Conservation (phyloP, 2,113 vertebrate species). For the Callithrix jacchus region DNA sequence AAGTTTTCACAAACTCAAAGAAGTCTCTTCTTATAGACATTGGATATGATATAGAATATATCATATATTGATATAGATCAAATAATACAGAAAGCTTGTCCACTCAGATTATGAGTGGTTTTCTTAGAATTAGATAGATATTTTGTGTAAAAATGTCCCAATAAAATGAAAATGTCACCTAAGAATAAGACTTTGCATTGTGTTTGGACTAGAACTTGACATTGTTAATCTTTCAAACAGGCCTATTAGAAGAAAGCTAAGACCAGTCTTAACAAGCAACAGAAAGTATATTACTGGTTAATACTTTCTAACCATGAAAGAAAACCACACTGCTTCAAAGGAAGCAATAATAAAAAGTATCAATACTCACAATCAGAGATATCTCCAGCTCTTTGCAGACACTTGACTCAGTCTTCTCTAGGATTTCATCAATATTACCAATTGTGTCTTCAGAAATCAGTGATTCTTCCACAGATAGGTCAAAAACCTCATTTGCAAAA, state of each 20-base stretch:
- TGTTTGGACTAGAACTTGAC: constrained; percentile 22
- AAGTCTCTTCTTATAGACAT: background rate
- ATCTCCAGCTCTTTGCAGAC: constrained; percentile 83
- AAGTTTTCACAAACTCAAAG: constrained; percentile 36
- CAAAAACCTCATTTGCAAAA: constrained; percentile 79
- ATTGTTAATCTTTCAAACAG: constrained; percentile 12
- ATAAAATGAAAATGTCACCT: constrained; percentile 33
- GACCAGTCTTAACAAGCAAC: background rate
- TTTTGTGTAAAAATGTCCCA: constrained; percentile 32
- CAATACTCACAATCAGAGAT: constrained; percentile 81
- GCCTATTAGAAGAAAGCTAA: background rate
- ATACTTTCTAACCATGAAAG: background rate
- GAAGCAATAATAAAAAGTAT: background rate
- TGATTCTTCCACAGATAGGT: constrained; percentile 74
- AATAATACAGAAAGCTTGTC: background rate
- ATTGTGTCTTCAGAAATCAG: constrained; percentile 67
- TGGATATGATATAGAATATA: background rate
- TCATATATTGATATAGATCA: background rate
- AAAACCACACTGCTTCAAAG: background rate
- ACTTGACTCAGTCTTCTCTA: constrained; percentile 79
- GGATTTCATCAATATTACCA: constrained; percentile 76
- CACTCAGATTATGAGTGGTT: background rate
- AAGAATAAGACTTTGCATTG: constrained; percentile 28
- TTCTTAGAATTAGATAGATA: constrained; percentile 44
- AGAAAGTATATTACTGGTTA: background rate